A percentile compares a stretch with the other conserved stretches of the same genome.
Evolutionary conservation across 2,797 vertebrate species (phyloP).

Genomic region (Ctenochaetus hawaiiensis): DNA sequence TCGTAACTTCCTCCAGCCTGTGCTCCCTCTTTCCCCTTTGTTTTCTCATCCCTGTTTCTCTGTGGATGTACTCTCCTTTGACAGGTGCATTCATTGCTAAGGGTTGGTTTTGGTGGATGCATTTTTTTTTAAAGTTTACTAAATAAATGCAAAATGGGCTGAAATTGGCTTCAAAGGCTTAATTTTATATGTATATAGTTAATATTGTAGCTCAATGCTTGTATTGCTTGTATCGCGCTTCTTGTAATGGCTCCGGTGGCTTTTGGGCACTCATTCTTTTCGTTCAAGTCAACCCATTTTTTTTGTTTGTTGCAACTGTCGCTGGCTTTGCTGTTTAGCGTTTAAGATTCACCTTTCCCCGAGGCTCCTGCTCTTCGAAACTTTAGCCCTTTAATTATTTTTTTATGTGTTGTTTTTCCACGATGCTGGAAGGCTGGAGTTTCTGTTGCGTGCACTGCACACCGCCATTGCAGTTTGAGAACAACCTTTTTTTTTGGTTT

Average conservation of each 20-base stretch:
- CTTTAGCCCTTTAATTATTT: slow-evolving; percentile 3
- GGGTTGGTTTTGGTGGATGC: slow-evolving; percentile 74
- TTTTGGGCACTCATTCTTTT: slow-evolving; percentile 55
- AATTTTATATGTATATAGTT: not conserved
- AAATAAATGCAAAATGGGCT: slow-evolving; percentile 16
- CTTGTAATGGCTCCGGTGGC: slow-evolving; percentile 46
- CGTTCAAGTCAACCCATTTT: slow-evolving; percentile 59
- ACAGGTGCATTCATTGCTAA: slow-evolving; percentile 52
- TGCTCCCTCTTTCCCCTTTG: slow-evolving; percentile 68
- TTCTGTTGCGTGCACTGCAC: slow-evolving; percentile 28
- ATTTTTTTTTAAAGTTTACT: slow-evolving; percentile 56
- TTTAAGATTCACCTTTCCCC: slow-evolving; percentile 29
- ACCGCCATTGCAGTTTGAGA: slow-evolving; percentile 21
- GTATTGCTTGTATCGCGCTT: slow-evolving; percentile 63
- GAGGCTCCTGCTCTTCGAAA: slow-evolving; percentile 4
- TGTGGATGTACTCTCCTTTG: slow-evolving; percentile 64
- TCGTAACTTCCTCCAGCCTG: slow-evolving; percentile 67
- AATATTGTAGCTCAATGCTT: slow-evolving; percentile 46
- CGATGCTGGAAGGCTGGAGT: not conserved
- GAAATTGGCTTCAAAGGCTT: slow-evolving; percentile 34
- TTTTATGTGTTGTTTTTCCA: slow-evolving; percentile 7
- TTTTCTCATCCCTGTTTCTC: slow-evolving; percentile 64
- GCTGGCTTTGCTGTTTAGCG: slow-evolving; percentile 66
- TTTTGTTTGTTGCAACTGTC: slow-evolving; percentile 57
- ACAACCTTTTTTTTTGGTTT: slow-evolving; percentile 42